phyloP scores from a whole-genome alignment of 2,888 invertebrate genomes.

The Tubulanus polymorphus region DNA sequence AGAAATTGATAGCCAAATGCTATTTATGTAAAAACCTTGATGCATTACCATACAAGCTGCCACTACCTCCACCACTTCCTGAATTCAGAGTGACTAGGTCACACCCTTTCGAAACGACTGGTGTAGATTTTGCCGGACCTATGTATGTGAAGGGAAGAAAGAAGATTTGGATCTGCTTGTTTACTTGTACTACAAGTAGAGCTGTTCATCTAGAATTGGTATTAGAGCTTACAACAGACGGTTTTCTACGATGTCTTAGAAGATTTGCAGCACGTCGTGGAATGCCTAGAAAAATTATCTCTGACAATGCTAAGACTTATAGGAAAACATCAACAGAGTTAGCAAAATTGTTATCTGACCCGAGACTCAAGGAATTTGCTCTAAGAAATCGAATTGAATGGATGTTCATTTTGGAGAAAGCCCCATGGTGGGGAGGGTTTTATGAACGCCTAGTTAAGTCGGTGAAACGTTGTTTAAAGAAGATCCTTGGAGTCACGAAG shows the following conservation, averaged over 20 bases:
- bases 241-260: background rate
- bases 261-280: background rate
- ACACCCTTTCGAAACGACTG: background rate
- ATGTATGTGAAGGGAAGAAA: background rate
- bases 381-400: background rate
- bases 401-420: background rate
- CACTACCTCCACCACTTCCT: background rate
- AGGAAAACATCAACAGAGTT: background rate
- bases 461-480: background rate
- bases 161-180: slow-evolving; percentile 1
- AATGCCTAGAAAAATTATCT: background rate
- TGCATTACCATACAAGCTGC: background rate
- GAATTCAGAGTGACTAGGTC: background rate
- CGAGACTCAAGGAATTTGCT: no score
- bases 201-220: slow-evolving; percentile 1
- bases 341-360: background rate
- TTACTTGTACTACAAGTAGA: background rate
- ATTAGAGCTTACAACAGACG: background rate
- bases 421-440: background rate
- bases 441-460: background rate
- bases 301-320: slow-evolving; percentile 6
- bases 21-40: background rate
- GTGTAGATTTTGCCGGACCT: slow-evolving; percentile 2
- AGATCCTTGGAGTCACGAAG: background rate
- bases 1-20: background rate